Conservation (phyloP, 64 coral and sea anemone species). For the Porites australiensis region DNA sequence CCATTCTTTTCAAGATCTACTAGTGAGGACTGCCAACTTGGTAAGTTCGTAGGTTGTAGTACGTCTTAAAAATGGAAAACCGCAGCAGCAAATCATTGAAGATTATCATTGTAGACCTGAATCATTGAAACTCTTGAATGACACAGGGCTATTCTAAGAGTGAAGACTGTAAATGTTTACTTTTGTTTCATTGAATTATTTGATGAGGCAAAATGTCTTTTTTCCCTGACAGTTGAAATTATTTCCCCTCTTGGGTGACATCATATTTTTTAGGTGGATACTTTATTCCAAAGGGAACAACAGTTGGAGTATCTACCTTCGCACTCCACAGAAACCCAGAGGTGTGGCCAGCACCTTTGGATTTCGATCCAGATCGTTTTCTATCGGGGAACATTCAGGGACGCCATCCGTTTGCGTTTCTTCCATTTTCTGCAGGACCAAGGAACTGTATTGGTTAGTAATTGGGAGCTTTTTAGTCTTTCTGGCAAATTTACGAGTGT, state of each 20-base stretch:
- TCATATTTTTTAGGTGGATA: background rate
- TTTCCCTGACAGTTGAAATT: background rate
- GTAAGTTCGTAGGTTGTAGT: background rate
- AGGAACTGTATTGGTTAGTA: constrained; percentile 30
- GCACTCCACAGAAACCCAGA: constrained; percentile 53
- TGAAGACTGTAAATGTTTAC: no score
- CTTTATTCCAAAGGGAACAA: constrained; percentile 49
- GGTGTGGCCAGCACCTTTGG: constrained; percentile 31
- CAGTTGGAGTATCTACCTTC: constrained; percentile 17
- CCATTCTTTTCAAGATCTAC: constrained; percentile 45
- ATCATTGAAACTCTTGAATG: no score
- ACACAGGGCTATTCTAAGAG: no score
- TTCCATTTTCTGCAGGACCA: constrained; percentile 69
- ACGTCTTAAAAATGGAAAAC: no score
- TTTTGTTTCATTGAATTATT: no score
- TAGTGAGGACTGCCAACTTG: constrained; percentile 20
- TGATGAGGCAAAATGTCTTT: background rate
- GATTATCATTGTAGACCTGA: no score
- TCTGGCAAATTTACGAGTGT: no score
- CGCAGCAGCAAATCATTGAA: no score
- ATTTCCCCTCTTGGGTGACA: no score
- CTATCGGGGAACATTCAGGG: constrained; percentile 49
- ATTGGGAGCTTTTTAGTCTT: no score
- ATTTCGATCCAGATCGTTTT: constrained; percentile 64
- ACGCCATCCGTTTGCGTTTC: constrained; percentile 57